Percentiles rank a stretch among this genome's conserved stretches.
Evolutionary conservation across 2,888 invertebrate species (phyloP).

Genomic region (Creontiades dilutus): DNA sequence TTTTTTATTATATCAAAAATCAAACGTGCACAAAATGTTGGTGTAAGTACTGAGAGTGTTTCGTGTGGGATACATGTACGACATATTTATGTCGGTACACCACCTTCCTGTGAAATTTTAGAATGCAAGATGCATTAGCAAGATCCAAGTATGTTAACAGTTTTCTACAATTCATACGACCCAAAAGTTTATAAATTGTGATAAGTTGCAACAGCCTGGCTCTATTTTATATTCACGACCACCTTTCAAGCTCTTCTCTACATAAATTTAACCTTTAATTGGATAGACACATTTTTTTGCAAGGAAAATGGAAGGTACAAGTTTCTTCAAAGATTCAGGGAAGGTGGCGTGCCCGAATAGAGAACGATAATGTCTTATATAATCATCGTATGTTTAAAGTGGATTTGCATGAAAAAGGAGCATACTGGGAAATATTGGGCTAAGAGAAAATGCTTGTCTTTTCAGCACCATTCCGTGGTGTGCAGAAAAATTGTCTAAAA

Average conservation of each 20-base stretch:
- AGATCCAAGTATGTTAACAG: too few species aligned
- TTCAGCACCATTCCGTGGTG: conserved; percentile 33
- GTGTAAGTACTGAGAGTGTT: neutral
- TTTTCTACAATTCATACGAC: too few species aligned
- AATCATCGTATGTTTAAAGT: neutral
- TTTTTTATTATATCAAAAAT: neutral
- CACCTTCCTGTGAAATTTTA: too few species aligned
- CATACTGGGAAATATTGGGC: conserved; percentile 8
- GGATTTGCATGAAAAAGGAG: neutral
- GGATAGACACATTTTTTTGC: too few species aligned
- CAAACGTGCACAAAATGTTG: conserved; percentile 17
- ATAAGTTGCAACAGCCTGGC: too few species aligned
- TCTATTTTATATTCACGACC: too few species aligned
- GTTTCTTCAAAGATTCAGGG: neutral
- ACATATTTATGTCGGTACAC: too few species aligned
- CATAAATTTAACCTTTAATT: too few species aligned
- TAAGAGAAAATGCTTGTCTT: conserved; percentile 22
- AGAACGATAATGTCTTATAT: neutral
- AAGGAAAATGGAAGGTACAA: too few species aligned
- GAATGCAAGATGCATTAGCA: too few species aligned
- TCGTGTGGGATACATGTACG: neutral
- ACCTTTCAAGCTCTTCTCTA: too few species aligned
- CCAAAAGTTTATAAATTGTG: too few species aligned
- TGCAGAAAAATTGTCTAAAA: conserved; percentile 35
- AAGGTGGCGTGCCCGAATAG: neutral